Evolutionary conservation across 2,888 invertebrate genomes (phyloP).

Genomic region (Synanthedon myopaeformis): DNA sequence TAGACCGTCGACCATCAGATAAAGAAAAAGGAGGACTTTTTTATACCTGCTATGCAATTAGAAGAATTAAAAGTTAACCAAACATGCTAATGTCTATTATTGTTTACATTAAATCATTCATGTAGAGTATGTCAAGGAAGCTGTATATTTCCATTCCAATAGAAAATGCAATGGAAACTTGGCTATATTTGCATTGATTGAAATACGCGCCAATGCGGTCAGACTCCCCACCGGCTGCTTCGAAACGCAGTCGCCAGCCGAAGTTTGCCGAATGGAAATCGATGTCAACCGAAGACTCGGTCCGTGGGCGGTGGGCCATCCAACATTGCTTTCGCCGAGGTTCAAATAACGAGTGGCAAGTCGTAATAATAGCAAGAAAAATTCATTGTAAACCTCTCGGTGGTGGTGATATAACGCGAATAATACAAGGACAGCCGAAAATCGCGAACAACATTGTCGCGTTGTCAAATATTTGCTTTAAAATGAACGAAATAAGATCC

Average conservation of each 20-base stretch:
- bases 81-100: background rate
- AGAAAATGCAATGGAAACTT: background rate
- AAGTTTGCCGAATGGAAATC: constrained; percentile 48
- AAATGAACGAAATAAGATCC: constrained; percentile 59
- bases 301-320: constrained; percentile 21
- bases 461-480: constrained; percentile 15
- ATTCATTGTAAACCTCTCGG: constrained; percentile 4
- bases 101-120: background rate
- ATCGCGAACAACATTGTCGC: background rate
- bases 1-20: no score
- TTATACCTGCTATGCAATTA: no score
- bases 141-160: background rate
- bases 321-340: constrained; percentile 47
- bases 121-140: background rate
- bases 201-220: background rate
- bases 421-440: background rate
- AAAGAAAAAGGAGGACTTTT: no score
- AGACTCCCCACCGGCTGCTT: background rate
- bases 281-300: constrained; percentile 51
- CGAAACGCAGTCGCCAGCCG: constrained; percentile 39
- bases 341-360: constrained; percentile 15
- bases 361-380: constrained; percentile 13
- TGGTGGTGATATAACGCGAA: background rate
- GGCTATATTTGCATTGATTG: background rate
- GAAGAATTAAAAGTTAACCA: background rate